Evolutionary conservation across 2,888 invertebrate genomes (phyloP).

Genomic region (Drosophila robusta): DNA sequence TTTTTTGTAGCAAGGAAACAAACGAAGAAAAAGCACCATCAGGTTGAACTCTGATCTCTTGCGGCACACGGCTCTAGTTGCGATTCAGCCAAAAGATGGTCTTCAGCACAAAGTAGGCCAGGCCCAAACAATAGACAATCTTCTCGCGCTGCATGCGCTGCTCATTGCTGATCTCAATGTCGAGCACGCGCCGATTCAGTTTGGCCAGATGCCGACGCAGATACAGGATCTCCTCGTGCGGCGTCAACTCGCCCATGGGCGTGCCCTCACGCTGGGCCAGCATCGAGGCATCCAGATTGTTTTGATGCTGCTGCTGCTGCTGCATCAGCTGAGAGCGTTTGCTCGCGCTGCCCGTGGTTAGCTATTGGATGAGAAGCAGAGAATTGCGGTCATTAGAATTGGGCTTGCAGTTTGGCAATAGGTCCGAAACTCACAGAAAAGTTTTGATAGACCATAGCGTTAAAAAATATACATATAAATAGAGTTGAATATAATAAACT

Average conservation of each 20-base stretch:
- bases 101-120: constrained; percentile 94
- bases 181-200: constrained; percentile 93
- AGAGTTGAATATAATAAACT: background rate
- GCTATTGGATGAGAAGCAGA: constrained; percentile 34
- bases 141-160: constrained; percentile 94
- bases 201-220: constrained; percentile 94
- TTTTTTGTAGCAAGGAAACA: constrained; percentile 50
- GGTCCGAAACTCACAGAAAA: constrained; percentile 34
- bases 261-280: constrained; percentile 88
- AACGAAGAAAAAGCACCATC: constrained; percentile 48
- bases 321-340: constrained; percentile 75
- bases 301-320: constrained; percentile 57
- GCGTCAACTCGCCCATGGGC: constrained; percentile 89
- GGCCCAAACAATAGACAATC: constrained; percentile 92
- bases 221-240: constrained; percentile 93
- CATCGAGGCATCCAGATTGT: constrained; percentile 79
- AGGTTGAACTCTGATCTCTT: constrained; percentile 6
- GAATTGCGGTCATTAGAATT: background rate
- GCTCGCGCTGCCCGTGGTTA: constrained; percentile 81
- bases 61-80: constrained; percentile 81
- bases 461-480: constrained; percentile 12
- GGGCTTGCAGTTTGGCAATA: background rate
- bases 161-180: constrained; percentile 93
- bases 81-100: constrained; percentile 92
- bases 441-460: constrained; percentile 48